These are phyloP conservation scores for Oncorhynchus gorbuscha DNA, from an alignment of 2,113 vertebrate genomes.

Conservation along the genomic window DNA sequence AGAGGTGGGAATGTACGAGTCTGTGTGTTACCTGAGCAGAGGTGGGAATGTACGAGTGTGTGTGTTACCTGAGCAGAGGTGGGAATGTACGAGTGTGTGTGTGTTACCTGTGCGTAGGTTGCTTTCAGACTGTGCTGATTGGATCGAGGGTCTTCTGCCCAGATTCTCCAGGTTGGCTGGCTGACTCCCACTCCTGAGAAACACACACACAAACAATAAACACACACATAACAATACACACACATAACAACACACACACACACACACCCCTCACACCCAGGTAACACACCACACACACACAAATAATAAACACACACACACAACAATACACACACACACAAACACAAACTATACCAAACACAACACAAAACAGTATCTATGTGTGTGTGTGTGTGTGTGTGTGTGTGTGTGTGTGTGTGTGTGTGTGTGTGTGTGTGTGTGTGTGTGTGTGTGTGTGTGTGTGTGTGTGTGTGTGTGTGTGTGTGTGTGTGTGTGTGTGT, in stretches of 20 bases:
- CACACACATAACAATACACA: conserved; percentile 4
- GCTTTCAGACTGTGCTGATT: conserved; percentile 79
- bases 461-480: not conserved
- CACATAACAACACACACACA: not conserved
- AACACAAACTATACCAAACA: not conserved
- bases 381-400: not conserved
- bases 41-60: not conserved
- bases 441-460: too few relatives aligned
- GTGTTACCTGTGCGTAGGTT: conserved; percentile 71
- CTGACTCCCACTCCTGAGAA: conserved; percentile 79
- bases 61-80: not conserved
- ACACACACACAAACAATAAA: conserved; percentile 12
- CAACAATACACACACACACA: conserved; percentile 1
- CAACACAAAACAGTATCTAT: not conserved
- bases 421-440: too few relatives aligned
- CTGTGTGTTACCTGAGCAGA: not conserved
- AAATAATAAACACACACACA: too few relatives aligned
- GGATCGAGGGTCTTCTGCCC: conserved; percentile 73
- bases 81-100: not conserved
- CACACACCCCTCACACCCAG: too few relatives aligned
- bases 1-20: not conserved
- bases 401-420: conserved; percentile 2
- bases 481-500: conserved; percentile 10
- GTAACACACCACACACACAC: conserved; percentile 9
- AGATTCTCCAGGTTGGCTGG: conserved; percentile 79